These are phyloP conservation scores for Sebastes itinus DNA, from an alignment of 2,797 vertebrate species.

Conservation along the genomic window DNA sequence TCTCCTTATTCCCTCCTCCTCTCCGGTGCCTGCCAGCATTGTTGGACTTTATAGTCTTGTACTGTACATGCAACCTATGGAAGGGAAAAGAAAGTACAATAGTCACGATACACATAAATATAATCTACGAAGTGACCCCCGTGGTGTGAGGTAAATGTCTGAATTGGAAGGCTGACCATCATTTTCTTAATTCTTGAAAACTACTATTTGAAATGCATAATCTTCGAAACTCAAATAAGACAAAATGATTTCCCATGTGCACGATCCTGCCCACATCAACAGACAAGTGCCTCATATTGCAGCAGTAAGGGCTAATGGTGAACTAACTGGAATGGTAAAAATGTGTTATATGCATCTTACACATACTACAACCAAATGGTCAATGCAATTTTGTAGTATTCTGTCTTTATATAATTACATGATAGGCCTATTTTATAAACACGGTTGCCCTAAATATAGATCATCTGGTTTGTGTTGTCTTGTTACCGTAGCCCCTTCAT, in stretches of 20 bases:
- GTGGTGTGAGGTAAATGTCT: background rate
- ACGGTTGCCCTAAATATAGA: background rate
- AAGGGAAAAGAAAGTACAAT: conserved; percentile 1
- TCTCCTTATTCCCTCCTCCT: background rate
- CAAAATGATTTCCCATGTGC: background rate
- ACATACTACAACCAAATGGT: conserved; percentile 12
- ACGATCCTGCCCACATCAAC: conserved; percentile 41
- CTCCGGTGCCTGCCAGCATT: conserved; percentile 20
- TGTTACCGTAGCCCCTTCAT: background rate
- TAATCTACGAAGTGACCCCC: background rate
- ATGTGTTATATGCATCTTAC: conserved; percentile 28
- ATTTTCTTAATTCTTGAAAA: background rate
- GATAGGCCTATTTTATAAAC: conserved; percentile 20
- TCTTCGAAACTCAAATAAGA: background rate
- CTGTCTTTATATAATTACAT: conserved; percentile 20
- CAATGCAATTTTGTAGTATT: conserved; percentile 33
- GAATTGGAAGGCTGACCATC: background rate
- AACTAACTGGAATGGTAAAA: conserved; percentile 10
- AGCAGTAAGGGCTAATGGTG: conserved; percentile 63
- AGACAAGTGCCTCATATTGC: conserved; percentile 81
- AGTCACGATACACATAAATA: background rate
- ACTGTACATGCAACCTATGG: conserved; percentile 7
- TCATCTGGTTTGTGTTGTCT: background rate
- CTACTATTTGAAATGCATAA: background rate
- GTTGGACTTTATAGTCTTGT: conserved; percentile 53